Conservation (phyloP, 2,888 invertebrate genomes). For the Caenorhabditis angaria region DNA sequence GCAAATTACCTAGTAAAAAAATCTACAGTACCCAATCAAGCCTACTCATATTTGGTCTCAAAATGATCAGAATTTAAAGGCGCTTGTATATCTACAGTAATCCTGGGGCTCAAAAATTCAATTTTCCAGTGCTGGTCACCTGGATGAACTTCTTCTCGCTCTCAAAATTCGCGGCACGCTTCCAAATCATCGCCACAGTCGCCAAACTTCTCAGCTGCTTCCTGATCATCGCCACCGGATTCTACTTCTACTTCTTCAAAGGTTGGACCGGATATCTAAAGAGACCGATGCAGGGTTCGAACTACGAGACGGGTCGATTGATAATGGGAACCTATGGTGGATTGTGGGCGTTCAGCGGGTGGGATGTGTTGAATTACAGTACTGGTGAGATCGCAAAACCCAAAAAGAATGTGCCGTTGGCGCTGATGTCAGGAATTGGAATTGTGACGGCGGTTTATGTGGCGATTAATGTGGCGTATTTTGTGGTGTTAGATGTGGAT, state of each 20-base stretch:
- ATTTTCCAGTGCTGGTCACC: slow-evolving; percentile 67
- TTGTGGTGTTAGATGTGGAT: slow-evolving; percentile 70
- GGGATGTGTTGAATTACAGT: slow-evolving; percentile 71
- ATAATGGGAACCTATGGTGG: slow-evolving; percentile 70
- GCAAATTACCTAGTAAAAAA: too few relatives aligned
- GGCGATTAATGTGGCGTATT: slow-evolving; percentile 69
- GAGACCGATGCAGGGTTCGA: slow-evolving; percentile 62
- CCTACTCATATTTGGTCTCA: background rate
- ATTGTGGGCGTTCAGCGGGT: slow-evolving; percentile 70
- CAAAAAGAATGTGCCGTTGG: slow-evolving; percentile 67
- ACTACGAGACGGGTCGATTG: slow-evolving; percentile 60
- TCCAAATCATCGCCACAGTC: slow-evolving; percentile 70
- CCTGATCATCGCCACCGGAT: slow-evolving; percentile 68
- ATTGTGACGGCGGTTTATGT: slow-evolving; percentile 66
- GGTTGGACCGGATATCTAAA: slow-evolving; percentile 63
- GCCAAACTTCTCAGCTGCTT: slow-evolving; percentile 67
- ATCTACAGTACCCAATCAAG: too few relatives aligned
- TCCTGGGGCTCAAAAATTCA: background rate
- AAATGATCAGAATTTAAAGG: background rate
- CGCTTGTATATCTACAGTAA: too few relatives aligned
- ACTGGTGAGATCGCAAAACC: slow-evolving; percentile 68
- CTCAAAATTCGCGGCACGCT: slow-evolving; percentile 68
- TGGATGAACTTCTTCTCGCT: slow-evolving; percentile 72
- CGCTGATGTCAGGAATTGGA: slow-evolving; percentile 63
- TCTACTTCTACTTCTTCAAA: slow-evolving; percentile 69